These are phyloP conservation scores for Ligdia adustata DNA, from an alignment of 2,888 invertebrate species.

Conservation along the genomic window DNA sequence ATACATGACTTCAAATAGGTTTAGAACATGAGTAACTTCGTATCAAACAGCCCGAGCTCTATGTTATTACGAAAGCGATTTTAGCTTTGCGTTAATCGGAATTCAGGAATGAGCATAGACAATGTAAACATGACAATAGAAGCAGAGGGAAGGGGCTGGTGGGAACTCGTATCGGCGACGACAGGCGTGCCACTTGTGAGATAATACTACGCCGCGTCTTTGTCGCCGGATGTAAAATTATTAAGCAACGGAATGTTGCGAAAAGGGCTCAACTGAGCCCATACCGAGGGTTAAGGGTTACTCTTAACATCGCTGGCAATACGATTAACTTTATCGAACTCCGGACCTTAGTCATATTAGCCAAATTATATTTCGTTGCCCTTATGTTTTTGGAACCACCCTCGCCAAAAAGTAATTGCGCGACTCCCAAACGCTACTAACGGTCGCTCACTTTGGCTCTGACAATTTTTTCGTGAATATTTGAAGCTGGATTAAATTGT, in stretches of 20 bases:
- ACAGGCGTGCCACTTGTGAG: slow-evolving; percentile 78
- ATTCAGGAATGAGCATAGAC: slow-evolving; percentile 78
- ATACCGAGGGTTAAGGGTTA: slow-evolving; percentile 57
- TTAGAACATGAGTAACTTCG: slow-evolving; percentile 30
- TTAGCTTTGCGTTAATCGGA: slow-evolving; percentile 73
- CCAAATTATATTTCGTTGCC: slow-evolving; percentile 42
- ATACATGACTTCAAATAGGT: slow-evolving; percentile 10
- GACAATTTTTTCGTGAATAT: slow-evolving; percentile 63
- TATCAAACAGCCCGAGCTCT: slow-evolving; percentile 36
- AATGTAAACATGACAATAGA: slow-evolving; percentile 82
- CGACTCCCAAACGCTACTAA: slow-evolving; percentile 19
- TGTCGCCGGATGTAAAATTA: slow-evolving; percentile 78
- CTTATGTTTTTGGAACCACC: slow-evolving; percentile 15
- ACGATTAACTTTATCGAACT: slow-evolving; percentile 57
- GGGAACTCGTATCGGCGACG: slow-evolving; percentile 72
- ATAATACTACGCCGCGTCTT: slow-evolving; percentile 75
- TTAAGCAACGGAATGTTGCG: slow-evolving; percentile 70
- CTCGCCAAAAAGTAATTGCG: slow-evolving; percentile 29
- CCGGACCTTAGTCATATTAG: slow-evolving; percentile 36
- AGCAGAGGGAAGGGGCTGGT: slow-evolving; percentile 63
- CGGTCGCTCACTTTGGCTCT: slow-evolving; percentile 41
- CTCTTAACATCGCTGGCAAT: slow-evolving; percentile 48
- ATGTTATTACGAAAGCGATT: slow-evolving; percentile 53
- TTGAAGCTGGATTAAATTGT: slow-evolving; percentile 72
- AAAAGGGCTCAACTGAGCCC: slow-evolving; percentile 59